Conservation (phyloP, 2,888 invertebrate species). For the Xiphydria camelus region DNA sequence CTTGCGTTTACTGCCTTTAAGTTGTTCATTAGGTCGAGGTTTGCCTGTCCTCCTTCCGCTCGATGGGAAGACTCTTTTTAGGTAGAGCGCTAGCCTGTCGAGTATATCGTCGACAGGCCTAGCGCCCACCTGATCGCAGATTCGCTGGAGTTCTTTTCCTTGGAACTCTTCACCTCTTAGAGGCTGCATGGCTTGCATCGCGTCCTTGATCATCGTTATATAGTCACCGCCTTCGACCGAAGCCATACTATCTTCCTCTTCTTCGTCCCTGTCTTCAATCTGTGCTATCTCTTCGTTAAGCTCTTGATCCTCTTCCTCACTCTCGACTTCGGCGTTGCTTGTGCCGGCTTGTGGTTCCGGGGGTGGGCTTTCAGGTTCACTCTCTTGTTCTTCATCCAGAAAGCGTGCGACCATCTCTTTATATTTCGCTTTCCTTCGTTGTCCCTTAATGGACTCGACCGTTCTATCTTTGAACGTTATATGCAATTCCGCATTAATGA, state of each 20-base stretch:
- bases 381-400: not conserved
- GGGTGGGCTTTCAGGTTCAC: not conserved
- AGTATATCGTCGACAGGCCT: not conserved
- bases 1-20: conserved; percentile 9
- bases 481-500: conserved; percentile 19
- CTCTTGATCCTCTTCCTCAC: not conserved
- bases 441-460: conserved; percentile 11
- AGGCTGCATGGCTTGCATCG: not conserved
- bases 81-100: not conserved
- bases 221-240: too few relatives aligned
- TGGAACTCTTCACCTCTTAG: not conserved
- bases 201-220: too few relatives aligned
- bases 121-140: not conserved
- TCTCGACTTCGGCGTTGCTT: not conserved
- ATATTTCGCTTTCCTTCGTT: not conserved
- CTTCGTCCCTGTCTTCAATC: too few relatives aligned
- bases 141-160: not conserved
- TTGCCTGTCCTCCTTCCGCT: conserved; percentile 10
- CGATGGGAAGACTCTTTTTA: not conserved
- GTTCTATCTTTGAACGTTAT: conserved; percentile 10
- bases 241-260: too few relatives aligned
- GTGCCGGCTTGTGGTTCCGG: not conserved
- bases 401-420: conserved; percentile 5
- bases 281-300: not conserved
- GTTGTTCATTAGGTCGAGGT: conserved; percentile 12